Evolutionary conservation across 2,888 invertebrate genomes (phyloP).

Genomic region (Pyrocoelia pectoralis): DNA sequence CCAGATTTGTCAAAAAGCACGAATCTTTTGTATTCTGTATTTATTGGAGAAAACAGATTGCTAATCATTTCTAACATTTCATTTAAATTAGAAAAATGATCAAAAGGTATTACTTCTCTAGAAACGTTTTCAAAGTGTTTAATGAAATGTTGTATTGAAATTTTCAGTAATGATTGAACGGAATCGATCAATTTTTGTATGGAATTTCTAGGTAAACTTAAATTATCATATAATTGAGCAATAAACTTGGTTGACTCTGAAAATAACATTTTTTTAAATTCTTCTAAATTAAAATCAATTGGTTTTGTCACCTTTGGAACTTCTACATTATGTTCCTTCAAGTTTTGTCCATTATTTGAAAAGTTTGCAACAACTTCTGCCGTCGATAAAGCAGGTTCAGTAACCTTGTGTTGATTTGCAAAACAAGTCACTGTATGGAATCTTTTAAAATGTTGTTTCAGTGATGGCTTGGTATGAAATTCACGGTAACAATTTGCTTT

Average conservation of each 20-base stretch:
- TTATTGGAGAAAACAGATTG: background rate
- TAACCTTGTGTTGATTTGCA: too few species aligned
- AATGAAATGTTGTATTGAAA: too few species aligned
- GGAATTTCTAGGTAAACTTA: background rate
- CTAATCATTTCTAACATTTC: background rate
- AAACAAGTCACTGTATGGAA: too few species aligned
- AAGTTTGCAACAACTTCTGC: too few species aligned
- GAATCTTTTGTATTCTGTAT: constrained; percentile 1
- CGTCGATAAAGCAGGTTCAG: too few species aligned
- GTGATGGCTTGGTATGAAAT: too few species aligned
- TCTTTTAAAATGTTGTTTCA: too few species aligned
- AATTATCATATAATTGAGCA: background rate
- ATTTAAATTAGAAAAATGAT: background rate
- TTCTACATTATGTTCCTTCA: too few species aligned
- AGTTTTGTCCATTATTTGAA: too few species aligned
- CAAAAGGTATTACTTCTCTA: background rate
- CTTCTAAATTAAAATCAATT: background rate
- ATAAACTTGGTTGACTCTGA: background rate
- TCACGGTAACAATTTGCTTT: too few species aligned
- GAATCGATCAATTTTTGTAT: background rate
- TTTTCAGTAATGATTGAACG: background rate
- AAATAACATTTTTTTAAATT: background rate
- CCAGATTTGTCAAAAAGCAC: background rate
- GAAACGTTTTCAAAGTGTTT: background rate
- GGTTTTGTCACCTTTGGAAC: too few species aligned